phyloP scores from a whole-genome alignment of 2,888 invertebrate species.

The Tinea pellionella region DNA sequence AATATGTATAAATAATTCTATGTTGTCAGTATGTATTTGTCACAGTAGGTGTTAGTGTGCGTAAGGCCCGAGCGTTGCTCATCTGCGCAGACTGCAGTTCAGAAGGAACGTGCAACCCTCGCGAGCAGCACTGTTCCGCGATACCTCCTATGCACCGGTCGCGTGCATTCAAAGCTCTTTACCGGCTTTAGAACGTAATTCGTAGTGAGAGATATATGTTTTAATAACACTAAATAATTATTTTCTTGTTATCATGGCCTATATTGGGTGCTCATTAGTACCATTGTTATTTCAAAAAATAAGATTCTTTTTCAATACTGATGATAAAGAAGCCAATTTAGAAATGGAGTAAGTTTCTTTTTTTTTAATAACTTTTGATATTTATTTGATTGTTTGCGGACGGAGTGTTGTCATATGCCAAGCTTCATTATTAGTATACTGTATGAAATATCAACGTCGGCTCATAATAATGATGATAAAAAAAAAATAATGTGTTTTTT shows the following conservation, averaged over 20 bases:
- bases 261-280: background rate
- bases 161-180: background rate
- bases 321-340: background rate
- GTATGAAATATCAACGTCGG: too few species aligned
- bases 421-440: too few species aligned
- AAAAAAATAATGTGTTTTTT: too few species aligned
- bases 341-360: background rate
- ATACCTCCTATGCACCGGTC: background rate
- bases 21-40: background rate
- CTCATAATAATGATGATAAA: too few species aligned
- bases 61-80: background rate
- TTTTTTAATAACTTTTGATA: background rate
- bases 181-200: background rate
- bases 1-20: too few species aligned
- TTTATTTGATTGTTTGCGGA: too few species aligned
- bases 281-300: background rate
- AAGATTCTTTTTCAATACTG: background rate
- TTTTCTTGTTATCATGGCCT: background rate
- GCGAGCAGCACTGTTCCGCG: background rate
- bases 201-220: too few species aligned
- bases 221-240: too few species aligned
- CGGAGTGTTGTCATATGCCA: too few species aligned
- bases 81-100: conserved; percentile 5
- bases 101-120: background rate
- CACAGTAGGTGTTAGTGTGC: background rate